phyloP scores from a whole-genome alignment of 1,140 invertebrate genomes.

The Asobara japonica region DNA sequence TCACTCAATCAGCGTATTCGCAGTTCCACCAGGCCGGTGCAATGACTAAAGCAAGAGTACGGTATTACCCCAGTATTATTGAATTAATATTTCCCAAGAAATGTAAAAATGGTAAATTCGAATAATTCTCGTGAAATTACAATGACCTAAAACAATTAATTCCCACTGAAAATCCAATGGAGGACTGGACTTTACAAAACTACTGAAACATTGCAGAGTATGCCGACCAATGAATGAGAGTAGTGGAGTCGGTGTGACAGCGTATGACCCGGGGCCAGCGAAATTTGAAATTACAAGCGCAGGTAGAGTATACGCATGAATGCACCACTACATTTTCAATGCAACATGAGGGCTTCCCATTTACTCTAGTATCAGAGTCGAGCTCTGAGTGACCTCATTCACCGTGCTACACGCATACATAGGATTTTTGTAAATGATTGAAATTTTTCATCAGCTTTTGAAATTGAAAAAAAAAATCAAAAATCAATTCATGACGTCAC shows the following conservation, averaged over 20 bases:
- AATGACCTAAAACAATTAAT: not conserved
- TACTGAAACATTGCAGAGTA: not conserved
- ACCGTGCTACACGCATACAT: not conserved
- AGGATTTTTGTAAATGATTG: not conserved
- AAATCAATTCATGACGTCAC: no score
- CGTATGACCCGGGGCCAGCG: not conserved
- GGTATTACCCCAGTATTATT: not conserved
- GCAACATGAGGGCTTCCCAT: not conserved
- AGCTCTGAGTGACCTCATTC: not conserved
- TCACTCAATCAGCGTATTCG: no score
- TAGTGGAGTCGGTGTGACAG: not conserved
- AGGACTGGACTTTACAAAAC: not conserved
- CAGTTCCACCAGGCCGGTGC: no score
- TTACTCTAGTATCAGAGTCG: not conserved
- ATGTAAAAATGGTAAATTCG: not conserved
- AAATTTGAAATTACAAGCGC: constrained; percentile 7
- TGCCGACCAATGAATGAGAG: not conserved
- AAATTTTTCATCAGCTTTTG: not conserved
- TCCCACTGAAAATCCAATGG: not conserved
- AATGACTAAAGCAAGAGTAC: not conserved
- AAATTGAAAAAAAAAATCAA: not conserved
- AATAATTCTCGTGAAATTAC: not conserved
- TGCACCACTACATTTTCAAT: constrained; percentile 1
- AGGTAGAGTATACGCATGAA: not conserved
- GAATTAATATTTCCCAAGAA: not conserved